phyloP scores from a whole-genome alignment of 2,113 vertebrate species.

The Meles meles region DNA sequence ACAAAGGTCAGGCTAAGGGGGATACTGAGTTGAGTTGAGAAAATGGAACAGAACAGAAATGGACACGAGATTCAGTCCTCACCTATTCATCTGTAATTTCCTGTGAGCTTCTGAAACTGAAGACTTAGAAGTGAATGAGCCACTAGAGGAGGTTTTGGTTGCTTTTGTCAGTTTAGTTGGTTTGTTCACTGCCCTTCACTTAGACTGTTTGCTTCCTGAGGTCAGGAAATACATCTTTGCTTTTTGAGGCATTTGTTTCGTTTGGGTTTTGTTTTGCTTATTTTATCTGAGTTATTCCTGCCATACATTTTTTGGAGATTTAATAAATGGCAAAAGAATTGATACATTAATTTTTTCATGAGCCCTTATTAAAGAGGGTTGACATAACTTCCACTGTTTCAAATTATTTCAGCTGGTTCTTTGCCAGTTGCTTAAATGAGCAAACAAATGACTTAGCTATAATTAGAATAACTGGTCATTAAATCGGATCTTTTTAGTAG shows the following conservation, averaged over 20 bases:
- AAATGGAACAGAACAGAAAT: background rate
- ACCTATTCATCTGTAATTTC: background rate
- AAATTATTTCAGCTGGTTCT: background rate
- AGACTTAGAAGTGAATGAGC: background rate
- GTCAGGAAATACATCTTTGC: background rate
- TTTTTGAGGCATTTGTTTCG: background rate
- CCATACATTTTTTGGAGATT: background rate
- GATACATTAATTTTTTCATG: background rate
- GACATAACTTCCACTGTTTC: background rate
- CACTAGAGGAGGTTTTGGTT: background rate
- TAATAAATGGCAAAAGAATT: background rate
- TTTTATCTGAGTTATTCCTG: slow-evolving; percentile 4
- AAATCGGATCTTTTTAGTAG: background rate
- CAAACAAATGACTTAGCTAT: background rate
- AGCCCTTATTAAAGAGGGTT: background rate
- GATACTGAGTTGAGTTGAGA: background rate
- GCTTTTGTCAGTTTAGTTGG: background rate
- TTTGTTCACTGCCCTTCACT: background rate
- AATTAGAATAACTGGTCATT: background rate
- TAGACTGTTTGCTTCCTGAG: background rate
- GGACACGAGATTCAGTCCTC: background rate
- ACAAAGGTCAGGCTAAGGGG: background rate
- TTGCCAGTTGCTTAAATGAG: background rate
- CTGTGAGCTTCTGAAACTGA: background rate
- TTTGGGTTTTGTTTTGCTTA: background rate